Evolutionary conservation across 2,888 invertebrate genomes (phyloP).

Genomic region (Lumbricus terrestris): DNA sequence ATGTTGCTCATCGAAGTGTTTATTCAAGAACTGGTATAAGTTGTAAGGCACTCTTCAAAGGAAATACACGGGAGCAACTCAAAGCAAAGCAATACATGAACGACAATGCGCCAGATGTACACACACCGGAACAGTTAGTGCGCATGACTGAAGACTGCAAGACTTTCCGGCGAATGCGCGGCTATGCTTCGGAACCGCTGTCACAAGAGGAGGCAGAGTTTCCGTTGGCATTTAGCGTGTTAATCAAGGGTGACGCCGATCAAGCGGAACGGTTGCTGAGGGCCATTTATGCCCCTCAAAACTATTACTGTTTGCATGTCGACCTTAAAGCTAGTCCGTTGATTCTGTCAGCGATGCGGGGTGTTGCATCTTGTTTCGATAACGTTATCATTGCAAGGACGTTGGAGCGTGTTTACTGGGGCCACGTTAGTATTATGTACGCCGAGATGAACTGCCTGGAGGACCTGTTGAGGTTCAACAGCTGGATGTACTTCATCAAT

Average conservation of each 20-base stretch:
- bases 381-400: constrained; percentile 51
- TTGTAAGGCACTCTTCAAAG: constrained; percentile 20
- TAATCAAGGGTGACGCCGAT: constrained; percentile 47
- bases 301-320: constrained; percentile 55
- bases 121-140: not conserved
- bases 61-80: not conserved
- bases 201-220: constrained; percentile 43
- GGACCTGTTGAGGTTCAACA: constrained; percentile 40
- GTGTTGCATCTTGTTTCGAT: constrained; percentile 47
- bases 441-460: constrained; percentile 49
- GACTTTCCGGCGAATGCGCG: constrained; percentile 32
- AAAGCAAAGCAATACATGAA: not conserved
- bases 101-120: constrained; percentile 38
- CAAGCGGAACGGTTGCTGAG: constrained; percentile 48
- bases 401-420: constrained; percentile 45
- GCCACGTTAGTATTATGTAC: constrained; percentile 44
- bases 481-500: constrained; percentile 55
- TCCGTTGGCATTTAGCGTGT: constrained; percentile 50
- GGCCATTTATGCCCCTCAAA: constrained; percentile 51
- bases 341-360: constrained; percentile 41
- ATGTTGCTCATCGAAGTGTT: not conserved
- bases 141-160: constrained; percentile 35
- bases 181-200: constrained; percentile 30
- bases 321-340: constrained; percentile 43
- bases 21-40: constrained; percentile 16